phyloP scores from a whole-genome alignment of 1,140 invertebrate genomes.

The Mamestra configurata region DNA sequence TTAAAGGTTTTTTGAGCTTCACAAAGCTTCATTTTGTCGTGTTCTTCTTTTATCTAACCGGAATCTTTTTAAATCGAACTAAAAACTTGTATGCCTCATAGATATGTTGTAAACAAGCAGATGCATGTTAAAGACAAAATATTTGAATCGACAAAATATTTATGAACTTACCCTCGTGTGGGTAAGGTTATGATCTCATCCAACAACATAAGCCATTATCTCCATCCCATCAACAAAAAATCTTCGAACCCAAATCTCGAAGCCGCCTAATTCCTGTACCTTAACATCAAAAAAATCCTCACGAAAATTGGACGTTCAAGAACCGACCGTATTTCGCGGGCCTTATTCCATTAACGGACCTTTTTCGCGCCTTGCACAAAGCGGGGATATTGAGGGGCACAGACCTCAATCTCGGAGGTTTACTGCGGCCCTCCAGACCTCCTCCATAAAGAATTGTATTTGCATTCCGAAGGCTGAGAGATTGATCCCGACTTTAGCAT shows the following conservation, averaged over 20 bases:
- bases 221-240: conserved; percentile 33
- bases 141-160: neutral
- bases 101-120: no score
- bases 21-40: no score
- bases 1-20: no score
- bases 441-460: conserved; percentile 82
- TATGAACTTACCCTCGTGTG: no score
- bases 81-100: no score
- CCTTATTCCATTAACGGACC: conserved; percentile 79
- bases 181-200: neutral
- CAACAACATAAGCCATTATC: conserved; percentile 16
- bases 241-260: conserved; percentile 31
- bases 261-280: conserved; percentile 49
- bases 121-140: no score
- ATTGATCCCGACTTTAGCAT: conserved; percentile 75
- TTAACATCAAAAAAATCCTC: conserved; percentile 49
- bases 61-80: no score
- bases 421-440: conserved; percentile 66
- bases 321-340: conserved; percentile 53
- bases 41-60: no score
- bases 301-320: conserved; percentile 35
- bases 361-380: conserved; percentile 68
- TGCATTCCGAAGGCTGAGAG: conserved; percentile 76
- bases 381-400: conserved; percentile 66
- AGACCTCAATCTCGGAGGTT: conserved; percentile 73